Base-by-base conservation (phyloP, 30 jellyfish, hydroid and myxozoan genomes). In the Turritopsis dohrnii region DNA sequence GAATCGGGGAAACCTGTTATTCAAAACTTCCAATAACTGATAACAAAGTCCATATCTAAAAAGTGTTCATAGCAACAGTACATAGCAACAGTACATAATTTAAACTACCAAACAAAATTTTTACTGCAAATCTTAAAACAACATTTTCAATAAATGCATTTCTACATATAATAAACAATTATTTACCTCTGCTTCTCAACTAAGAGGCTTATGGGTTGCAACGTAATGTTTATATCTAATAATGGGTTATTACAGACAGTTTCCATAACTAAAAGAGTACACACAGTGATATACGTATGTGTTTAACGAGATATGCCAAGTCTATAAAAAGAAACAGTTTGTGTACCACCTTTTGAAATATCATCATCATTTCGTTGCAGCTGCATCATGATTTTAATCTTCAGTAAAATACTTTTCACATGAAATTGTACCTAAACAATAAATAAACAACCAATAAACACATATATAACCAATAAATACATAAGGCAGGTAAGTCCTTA, bases 401-500 rank as follows among this genome's bases (percentile, higher is more conserved):
- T 92, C 71, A 92, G 79, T 66, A 79, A 81, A 72, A 82, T 41
- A 52, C 94, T 87, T 72, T 89, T 87, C 25, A 90, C 83, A 52
- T 88, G 79, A 4, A 89, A 41, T 54, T 88, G 91, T 60, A 71
- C 88, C 97, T 92, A 84, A 27, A 81, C 52, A 65, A 66, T 41
- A 13, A 41, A 41, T 41, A 41, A 13, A 41, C 5, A 13, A 41
- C 9, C 60, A 41, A 3, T 3, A 41, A 13, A 41, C 60, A 41
- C n/a, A n/a, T n/a, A n/a, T n/a, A n/a, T n/a, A n/a, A n/a, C n/a
- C n/a, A n/a, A n/a, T n/a, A n/a, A n/a, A n/a, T n/a, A n/a, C n/a
- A n/a, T n/a, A n/a, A n/a, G n/a, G n/a, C n/a, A n/a, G n/a, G n/a
- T n/a, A n/a, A n/a, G n/a, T n/a, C n/a, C n/a, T n/a, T n/a, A n/a